These are phyloP conservation scores for Rhea americana DNA, from an alignment of 2,113 vertebrate species.

Conservation along the genomic window DNA sequence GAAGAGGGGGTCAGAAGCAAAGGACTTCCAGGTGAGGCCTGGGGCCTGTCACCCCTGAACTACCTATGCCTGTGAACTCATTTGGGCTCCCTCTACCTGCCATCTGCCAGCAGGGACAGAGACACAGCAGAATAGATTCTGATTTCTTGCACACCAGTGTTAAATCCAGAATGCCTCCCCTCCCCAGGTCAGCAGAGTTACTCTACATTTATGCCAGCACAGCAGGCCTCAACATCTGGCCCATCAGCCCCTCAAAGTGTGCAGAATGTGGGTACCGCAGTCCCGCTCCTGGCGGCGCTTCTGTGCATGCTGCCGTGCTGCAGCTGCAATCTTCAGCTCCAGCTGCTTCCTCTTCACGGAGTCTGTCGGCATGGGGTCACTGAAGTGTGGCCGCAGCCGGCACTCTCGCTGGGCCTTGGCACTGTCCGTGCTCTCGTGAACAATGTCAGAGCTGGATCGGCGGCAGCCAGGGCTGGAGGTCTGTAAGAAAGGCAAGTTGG, in stretches of 20 bases:
- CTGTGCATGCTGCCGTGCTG: constrained; percentile 82
- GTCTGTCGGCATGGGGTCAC: constrained; percentile 87
- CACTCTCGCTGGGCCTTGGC: constrained; percentile 86
- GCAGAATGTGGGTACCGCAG: constrained; percentile 41
- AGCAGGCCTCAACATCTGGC: neutral
- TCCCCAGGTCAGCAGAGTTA: neutral
- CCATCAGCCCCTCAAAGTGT: neutral
- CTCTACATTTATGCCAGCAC: neutral
- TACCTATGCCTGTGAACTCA: neutral
- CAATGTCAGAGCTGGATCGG: constrained; percentile 86
- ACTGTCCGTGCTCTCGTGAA: constrained; percentile 81
- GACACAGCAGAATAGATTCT: neutral
- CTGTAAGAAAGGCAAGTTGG: constrained; percentile 59
- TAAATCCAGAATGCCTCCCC: neutral
- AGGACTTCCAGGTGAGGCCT: neutral
- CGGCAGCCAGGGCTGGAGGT: constrained; percentile 76
- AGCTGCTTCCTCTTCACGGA: constrained; percentile 89
- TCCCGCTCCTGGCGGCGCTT: constrained; percentile 81
- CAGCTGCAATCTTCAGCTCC: constrained; percentile 89
- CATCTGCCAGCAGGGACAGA: neutral
- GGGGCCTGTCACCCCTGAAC: neutral
- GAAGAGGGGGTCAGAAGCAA: neutral
- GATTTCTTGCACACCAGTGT: neutral
- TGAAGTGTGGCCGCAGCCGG: constrained; percentile 87
- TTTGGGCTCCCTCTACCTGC: neutral